Percentiles rank a stretch among this genome's conserved stretches.
Conservation (phyloP, 2,797 vertebrate species). For the Cichlasoma orientale region DNA sequence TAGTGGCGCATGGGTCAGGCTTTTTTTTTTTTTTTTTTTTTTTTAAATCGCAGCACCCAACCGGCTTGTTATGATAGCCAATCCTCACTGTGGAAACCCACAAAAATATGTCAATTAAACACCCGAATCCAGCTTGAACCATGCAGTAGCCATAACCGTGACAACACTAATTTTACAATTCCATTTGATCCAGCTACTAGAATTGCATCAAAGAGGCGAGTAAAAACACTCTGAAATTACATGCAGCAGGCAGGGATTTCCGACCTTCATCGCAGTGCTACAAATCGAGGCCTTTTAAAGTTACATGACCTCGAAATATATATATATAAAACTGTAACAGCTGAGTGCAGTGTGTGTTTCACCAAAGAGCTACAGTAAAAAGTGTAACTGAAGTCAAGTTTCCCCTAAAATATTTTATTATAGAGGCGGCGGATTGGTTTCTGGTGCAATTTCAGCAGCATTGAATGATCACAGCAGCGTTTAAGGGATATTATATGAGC, state of each 20-base stretch:
- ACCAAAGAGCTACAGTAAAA: neutral
- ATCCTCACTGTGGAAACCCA: neutral
- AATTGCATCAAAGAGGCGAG: neutral
- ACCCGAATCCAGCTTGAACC: neutral
- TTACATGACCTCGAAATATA: neutral
- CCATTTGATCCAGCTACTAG: neutral
- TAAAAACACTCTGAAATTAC: neutral
- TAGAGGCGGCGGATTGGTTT: neutral
- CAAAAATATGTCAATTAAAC: neutral
- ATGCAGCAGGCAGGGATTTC: neutral
- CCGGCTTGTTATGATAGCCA: neutral
- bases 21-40: rapidly evolving
- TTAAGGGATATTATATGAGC: neutral
- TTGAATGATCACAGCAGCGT: neutral
- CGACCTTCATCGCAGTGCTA: neutral
- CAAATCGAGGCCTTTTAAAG: neutral
- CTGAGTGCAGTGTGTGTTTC: neutral
- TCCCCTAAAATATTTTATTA: neutral
- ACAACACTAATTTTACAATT: neutral
- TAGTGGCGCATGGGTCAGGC: too few species aligned
- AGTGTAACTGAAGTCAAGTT: neutral
- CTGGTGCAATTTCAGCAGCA: neutral
- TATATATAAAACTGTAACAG: neutral
- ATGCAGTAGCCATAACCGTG: neutral
- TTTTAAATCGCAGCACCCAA: rapidly evolving